Percentiles rank a stretch among this genome's conserved stretches.
Conservation (phyloP, 1,140 invertebrate species). For the Phthorimaea operculella region DNA sequence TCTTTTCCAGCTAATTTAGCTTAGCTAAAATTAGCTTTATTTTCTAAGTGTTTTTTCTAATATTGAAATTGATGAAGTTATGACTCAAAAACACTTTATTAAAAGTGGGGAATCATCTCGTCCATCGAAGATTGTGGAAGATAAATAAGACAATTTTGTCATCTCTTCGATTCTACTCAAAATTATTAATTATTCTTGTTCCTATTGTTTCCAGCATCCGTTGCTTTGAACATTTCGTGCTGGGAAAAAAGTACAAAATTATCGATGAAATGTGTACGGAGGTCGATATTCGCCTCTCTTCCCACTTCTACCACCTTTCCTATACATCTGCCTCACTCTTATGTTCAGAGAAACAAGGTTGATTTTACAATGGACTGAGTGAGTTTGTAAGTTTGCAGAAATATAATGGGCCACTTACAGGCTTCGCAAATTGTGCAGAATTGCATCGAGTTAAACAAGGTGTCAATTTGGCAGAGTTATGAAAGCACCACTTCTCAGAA, state of each 20-base stretch:
- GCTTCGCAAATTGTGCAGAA: constrained; percentile 59
- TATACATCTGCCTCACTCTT: too few species aligned
- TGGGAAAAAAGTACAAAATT: constrained; percentile 61
- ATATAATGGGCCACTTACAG: constrained; percentile 64
- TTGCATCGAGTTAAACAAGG: constrained; percentile 59
- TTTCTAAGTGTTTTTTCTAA: too few species aligned
- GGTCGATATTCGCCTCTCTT: constrained; percentile 42
- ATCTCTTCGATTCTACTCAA: too few species aligned
- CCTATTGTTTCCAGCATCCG: background rate
- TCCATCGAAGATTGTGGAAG: too few species aligned
- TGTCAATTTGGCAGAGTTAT: constrained; percentile 66
- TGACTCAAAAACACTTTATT: too few species aligned
- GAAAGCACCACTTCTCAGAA: constrained; percentile 60
- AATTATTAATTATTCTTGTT: background rate
- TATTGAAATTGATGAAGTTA: too few species aligned
- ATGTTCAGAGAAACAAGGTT: too few species aligned
- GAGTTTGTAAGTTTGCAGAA: constrained; percentile 29
- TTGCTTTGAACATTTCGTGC: constrained; percentile 27
- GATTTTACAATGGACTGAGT: constrained; percentile 13
- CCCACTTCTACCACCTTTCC: constrained; percentile 27
- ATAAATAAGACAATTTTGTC: too few species aligned
- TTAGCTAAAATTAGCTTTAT: too few species aligned
- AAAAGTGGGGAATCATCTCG: too few species aligned
- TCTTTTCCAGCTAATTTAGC: too few species aligned
- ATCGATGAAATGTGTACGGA: constrained; percentile 46